Percentiles rank a stretch among this genome's conserved stretches.
Conservation (phyloP, 2,888 invertebrate genomes). For the Gastracanthus pulcherrimus region DNA sequence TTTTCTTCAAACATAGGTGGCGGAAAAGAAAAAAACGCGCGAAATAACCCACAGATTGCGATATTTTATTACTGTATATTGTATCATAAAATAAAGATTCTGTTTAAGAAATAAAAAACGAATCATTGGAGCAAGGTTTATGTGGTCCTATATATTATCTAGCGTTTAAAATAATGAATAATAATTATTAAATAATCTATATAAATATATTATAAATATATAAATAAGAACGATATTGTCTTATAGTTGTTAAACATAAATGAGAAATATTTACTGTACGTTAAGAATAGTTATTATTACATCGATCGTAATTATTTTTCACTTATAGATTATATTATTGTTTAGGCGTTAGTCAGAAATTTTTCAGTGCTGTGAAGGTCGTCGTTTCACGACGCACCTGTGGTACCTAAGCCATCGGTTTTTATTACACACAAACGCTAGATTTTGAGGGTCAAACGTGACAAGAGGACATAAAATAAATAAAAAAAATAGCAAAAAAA, state of each 20-base stretch:
- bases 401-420: slow-evolving; percentile 73
- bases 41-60: slow-evolving; percentile 70
- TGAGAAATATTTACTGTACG: slow-evolving; percentile 74
- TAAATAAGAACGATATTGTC: slow-evolving; percentile 61
- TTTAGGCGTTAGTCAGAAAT: slow-evolving; percentile 74
- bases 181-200: slow-evolving; percentile 63
- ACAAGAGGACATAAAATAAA: slow-evolving; percentile 54
- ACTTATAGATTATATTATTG: slow-evolving; percentile 74
- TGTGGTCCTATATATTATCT: slow-evolving; percentile 76
- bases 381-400: slow-evolving; percentile 69
- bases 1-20: slow-evolving; percentile 71
- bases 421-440: slow-evolving; percentile 65
- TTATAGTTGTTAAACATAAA: slow-evolving; percentile 75
- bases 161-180: slow-evolving; percentile 65
- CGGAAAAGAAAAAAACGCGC: slow-evolving; percentile 68
- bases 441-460: slow-evolving; percentile 64
- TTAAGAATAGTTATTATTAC: slow-evolving; percentile 70
- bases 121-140: slow-evolving; percentile 77
- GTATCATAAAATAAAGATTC: slow-evolving; percentile 71
- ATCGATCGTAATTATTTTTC: slow-evolving; percentile 75
- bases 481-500: slow-evolving; percentile 29
- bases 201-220: slow-evolving; percentile 53
- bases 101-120: slow-evolving; percentile 70
- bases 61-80: slow-evolving; percentile 75
- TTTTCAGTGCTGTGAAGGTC: slow-evolving; percentile 76